Percentiles rank a stretch among this genome's conserved stretches.
Conservation (phyloP, 2,888 invertebrate genomes). For the Hylaea fasciaria region DNA sequence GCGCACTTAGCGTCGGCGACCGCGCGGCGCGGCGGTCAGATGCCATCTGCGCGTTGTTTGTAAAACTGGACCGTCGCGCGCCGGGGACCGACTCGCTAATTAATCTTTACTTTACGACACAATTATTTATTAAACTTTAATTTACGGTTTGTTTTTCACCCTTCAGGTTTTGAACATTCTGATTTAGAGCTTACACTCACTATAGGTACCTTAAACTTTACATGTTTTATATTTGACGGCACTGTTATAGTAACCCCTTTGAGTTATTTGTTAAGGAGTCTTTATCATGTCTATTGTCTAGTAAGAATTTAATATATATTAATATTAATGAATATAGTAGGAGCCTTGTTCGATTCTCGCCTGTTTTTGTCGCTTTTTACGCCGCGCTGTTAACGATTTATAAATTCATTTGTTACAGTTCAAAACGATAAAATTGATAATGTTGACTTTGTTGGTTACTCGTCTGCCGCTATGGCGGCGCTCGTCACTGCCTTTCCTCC, state of each 20-base stretch:
- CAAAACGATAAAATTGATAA: slow-evolving; percentile 52
- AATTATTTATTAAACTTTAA: slow-evolving; percentile 35
- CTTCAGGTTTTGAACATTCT: slow-evolving; percentile 58
- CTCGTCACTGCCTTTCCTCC: slow-evolving; percentile 71
- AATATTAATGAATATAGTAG: slow-evolving; percentile 72
- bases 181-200: slow-evolving; percentile 75
- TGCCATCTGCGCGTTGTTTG: slow-evolving; percentile 75
- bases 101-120: slow-evolving; percentile 15
- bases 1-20: slow-evolving; percentile 33
- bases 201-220: slow-evolving; percentile 76
- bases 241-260: slow-evolving; percentile 80
- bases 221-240: slow-evolving; percentile 78
- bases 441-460: slow-evolving; percentile 59
- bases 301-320: slow-evolving; percentile 83
- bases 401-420: slow-evolving; percentile 63
- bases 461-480: slow-evolving; percentile 49
- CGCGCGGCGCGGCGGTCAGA: slow-evolving; percentile 61
- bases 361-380: slow-evolving; percentile 76
- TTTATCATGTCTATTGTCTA: slow-evolving; percentile 83
- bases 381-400: slow-evolving; percentile 67
- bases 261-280: slow-evolving; percentile 83
- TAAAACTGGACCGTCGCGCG: slow-evolving; percentile 64
- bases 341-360: slow-evolving; percentile 78
- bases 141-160: slow-evolving; percentile 22
- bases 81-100: slow-evolving; percentile 12